Percentiles rank a stretch among this genome's conserved stretches.
These are phyloP conservation scores for Gnathonemus echidnorhynchus DNA, from an alignment of 2,113 vertebrate species.

Conservation along the genomic window DNA sequence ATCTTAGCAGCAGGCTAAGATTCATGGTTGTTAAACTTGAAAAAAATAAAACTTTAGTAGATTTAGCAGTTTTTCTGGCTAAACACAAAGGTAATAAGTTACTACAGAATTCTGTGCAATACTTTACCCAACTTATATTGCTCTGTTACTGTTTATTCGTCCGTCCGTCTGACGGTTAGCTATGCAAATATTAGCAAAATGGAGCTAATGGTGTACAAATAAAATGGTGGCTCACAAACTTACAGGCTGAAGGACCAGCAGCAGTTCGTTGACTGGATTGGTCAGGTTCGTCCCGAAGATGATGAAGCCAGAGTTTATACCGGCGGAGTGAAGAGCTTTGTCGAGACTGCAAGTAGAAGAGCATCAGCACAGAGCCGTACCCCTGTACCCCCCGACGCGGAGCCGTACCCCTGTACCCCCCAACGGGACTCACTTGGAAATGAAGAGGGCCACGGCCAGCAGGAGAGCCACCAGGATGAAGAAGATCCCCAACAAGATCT, in stretches of 20 bases:
- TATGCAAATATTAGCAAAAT: background rate
- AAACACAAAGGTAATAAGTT: background rate
- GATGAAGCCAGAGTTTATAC: constrained; percentile 87
- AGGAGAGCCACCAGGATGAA: constrained; percentile 89
- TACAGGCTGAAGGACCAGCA: constrained; percentile 86
- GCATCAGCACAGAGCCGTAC: background rate
- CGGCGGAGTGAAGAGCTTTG: constrained; percentile 90
- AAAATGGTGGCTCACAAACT: constrained; percentile 47
- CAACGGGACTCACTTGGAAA: constrained; percentile 87
- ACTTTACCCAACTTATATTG: background rate
- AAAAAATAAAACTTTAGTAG: background rate
- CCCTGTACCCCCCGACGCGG: background rate
- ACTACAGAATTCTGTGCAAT: background rate
- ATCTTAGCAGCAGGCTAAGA: background rate
- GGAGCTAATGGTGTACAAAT: background rate
- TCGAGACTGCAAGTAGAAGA: constrained; percentile 56
- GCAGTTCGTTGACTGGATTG: constrained; percentile 91
- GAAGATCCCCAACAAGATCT: constrained; percentile 87
- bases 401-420: no score
- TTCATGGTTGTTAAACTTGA: background rate
- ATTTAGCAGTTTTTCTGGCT: background rate
- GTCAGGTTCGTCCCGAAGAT: constrained; percentile 92
- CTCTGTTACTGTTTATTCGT: background rate
- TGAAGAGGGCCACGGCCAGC: constrained; percentile 83
- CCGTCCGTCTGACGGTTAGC: background rate